Evolutionary conservation across 2,888 invertebrate species (phyloP).

Genomic region (Fabriciana adippe): DNA sequence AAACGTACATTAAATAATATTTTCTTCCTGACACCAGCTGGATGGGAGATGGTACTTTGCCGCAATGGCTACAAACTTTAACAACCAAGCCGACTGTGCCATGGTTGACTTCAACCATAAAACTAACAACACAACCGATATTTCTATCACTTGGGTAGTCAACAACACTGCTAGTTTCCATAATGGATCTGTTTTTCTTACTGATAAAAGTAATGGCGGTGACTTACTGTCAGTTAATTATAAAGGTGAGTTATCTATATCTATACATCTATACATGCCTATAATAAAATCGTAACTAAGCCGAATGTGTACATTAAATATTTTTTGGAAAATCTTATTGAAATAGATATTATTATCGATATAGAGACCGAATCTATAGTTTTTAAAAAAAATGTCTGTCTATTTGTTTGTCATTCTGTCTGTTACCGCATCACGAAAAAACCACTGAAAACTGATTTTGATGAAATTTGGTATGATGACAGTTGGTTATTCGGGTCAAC

Average conservation of each 20-base stretch:
- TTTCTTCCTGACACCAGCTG: conserved; percentile 47
- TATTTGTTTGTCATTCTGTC: too few relatives aligned
- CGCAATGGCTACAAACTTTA: conserved; percentile 62
- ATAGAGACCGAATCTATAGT: too few relatives aligned
- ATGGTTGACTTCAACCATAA: conserved; percentile 70
- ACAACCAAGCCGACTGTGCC: conserved; percentile 66
- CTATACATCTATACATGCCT: too few relatives aligned
- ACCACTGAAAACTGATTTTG: too few relatives aligned
- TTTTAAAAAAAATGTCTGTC: too few relatives aligned
- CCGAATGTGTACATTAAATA: too few relatives aligned
- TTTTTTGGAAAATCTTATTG: too few relatives aligned
- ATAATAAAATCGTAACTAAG: too few relatives aligned
- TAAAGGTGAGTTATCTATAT: conserved; percentile 58
- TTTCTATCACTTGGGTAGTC: conserved; percentile 69
- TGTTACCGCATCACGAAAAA: too few relatives aligned
- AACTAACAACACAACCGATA: conserved; percentile 62
- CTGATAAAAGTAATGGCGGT: conserved; percentile 61
- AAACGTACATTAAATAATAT: background rate
- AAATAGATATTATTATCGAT: too few relatives aligned
- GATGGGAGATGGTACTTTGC: conserved; percentile 72
- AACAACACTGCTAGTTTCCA: conserved; percentile 67
- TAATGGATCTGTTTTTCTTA: conserved; percentile 67
- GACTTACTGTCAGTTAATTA: conserved; percentile 67
- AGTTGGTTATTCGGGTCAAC: too few relatives aligned
- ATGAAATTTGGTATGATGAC: too few relatives aligned